Evolutionary conservation across 2,113 vertebrate species (phyloP).

Genomic region (Barbus barbus): DNA sequence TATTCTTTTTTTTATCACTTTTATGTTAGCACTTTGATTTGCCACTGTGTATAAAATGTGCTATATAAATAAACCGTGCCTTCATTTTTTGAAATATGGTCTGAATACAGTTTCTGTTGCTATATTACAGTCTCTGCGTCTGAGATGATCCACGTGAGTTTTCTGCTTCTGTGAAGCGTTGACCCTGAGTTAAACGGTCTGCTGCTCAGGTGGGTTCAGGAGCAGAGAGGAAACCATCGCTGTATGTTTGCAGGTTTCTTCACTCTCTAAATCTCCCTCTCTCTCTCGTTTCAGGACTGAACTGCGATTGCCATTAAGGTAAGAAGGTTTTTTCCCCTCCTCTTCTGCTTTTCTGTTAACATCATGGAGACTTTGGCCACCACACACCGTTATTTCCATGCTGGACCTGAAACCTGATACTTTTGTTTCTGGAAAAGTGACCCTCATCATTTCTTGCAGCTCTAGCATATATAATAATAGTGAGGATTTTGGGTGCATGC

Average conservation of each 20-base stretch:
- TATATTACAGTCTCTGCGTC: not conserved
- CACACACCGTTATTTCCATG: constrained; percentile 24
- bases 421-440: constrained; percentile 39
- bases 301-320: constrained; percentile 64
- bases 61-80: not conserved
- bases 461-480: not conserved
- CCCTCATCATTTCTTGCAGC: constrained; percentile 5
- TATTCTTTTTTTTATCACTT: not conserved
- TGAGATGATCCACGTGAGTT: not conserved
- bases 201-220: constrained; percentile 61
- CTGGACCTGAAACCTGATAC: constrained; percentile 17
- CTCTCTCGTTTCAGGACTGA: constrained; percentile 59
- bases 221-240: constrained; percentile 34
- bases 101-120: not conserved
- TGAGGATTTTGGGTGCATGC: not conserved
- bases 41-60: not conserved
- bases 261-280: constrained; percentile 45
- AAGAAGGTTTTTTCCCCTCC: constrained; percentile 45
- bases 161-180: constrained; percentile 36
- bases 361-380: constrained; percentile 15
- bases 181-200: constrained; percentile 51
- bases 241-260: constrained; percentile 29
- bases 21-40: not conserved
- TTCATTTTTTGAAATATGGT: not conserved
- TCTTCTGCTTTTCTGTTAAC: constrained; percentile 38